These are phyloP conservation scores for Leucoraja erinaceus DNA, from an alignment of 2,113 vertebrate species.

Conservation along the genomic window DNA sequence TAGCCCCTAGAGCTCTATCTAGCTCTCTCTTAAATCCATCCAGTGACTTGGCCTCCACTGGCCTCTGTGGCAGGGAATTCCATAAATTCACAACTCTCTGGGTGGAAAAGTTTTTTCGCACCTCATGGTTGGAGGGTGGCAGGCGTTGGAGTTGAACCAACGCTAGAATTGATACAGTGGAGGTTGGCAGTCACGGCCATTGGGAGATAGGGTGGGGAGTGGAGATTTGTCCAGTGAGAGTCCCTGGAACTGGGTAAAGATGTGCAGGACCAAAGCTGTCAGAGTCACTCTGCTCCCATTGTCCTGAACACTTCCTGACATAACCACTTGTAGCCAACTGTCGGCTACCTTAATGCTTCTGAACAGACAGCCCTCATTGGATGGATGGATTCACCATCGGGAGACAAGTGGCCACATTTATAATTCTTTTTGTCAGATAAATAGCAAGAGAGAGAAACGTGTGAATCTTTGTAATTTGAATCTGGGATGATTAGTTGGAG, in stretches of 20 bases:
- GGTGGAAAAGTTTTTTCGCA: too few species aligned
- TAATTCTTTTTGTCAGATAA: not conserved
- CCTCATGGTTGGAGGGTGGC: not conserved
- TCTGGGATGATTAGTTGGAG: conserved; percentile 48
- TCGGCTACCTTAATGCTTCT: not conserved
- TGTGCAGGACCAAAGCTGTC: not conserved
- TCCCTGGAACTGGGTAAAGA: not conserved
- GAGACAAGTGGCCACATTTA: not conserved
- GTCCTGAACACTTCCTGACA: not conserved
- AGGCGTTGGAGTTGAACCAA: too few species aligned
- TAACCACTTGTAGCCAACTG: not conserved
- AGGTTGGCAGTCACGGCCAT: not conserved
- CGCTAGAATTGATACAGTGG: too few species aligned
- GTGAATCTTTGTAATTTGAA: not conserved
- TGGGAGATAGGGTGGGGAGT: not conserved
- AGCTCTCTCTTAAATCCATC: too few species aligned
- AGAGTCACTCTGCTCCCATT: not conserved
- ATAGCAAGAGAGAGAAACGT: not conserved
- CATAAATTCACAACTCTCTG: too few species aligned
- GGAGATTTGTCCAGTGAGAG: not conserved
- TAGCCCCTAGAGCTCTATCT: too few species aligned
- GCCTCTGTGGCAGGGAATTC: too few species aligned
- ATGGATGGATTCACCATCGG: not conserved
- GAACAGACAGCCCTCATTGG: not conserved
- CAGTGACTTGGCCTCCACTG: too few species aligned